Percentiles rank a stretch among this genome's conserved stretches.
Evolutionary conservation across 2,888 invertebrate species (phyloP).

Genomic region (Luperina nickerlii): DNA sequence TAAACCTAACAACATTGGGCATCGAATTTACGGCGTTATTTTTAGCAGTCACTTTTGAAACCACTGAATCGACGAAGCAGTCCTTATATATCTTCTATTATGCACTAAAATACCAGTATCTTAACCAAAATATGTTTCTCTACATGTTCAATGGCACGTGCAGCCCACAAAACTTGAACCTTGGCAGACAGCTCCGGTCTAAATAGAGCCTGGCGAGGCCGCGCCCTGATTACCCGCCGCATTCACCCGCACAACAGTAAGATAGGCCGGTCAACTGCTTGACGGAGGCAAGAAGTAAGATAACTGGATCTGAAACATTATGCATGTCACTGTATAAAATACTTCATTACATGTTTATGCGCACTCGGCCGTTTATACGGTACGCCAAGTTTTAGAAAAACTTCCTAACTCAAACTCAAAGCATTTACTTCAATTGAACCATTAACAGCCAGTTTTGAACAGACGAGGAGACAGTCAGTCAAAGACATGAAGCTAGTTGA

Average conservation of each 20-base stretch:
- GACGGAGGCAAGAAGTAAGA: slow-evolving; percentile 7
- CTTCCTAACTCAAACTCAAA: not conserved
- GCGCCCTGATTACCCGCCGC: slow-evolving; percentile 46
- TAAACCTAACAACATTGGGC: not conserved
- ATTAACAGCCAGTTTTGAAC: not conserved
- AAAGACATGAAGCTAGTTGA: not conserved
- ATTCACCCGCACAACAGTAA: slow-evolving; percentile 33
- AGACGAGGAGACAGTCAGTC: too few species aligned
- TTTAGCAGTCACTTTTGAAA: not conserved
- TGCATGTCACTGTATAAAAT: not conserved
- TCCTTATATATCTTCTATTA: not conserved
- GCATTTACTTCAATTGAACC: not conserved
- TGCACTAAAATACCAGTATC: not conserved
- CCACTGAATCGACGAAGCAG: too few species aligned
- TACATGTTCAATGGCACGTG: not conserved
- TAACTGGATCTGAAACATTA: slow-evolving; percentile 28
- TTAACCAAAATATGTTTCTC: not conserved
- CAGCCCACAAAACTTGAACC: slow-evolving; percentile 35
- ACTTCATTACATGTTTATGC: not conserved
- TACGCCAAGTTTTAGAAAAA: not conserved
- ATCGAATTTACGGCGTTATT: not conserved
- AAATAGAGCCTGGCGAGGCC: slow-evolving; percentile 36
- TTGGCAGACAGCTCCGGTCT: slow-evolving; percentile 39
- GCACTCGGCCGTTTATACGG: not conserved
- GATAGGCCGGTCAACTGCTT: slow-evolving; percentile 22